Conservation (phyloP, 2,797 vertebrate genomes). For the Smutsia temminckii region DNA sequence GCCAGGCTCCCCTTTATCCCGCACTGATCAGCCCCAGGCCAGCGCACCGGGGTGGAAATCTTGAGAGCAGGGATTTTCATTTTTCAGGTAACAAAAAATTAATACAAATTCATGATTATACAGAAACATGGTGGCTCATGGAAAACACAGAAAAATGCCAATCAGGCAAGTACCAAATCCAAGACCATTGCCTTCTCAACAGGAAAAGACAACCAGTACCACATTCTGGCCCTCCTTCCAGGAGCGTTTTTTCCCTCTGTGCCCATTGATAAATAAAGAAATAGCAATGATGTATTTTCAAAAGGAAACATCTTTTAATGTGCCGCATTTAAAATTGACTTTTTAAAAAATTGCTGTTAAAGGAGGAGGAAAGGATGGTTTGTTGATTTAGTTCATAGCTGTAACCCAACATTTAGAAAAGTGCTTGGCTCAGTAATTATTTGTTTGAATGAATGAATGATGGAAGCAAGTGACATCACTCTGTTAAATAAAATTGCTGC, state of each 20-base stretch:
- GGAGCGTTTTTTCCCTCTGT: not conserved
- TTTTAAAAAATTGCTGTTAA: not conserved
- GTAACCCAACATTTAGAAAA: not conserved
- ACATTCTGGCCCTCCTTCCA: not conserved
- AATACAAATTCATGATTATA: not conserved
- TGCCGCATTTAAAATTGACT: not conserved
- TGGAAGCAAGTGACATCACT: not conserved
- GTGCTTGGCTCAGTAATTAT: not conserved
- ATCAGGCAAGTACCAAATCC: not conserved
- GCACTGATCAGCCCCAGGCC: not conserved
- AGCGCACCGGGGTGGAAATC: not conserved
- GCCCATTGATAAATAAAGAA: conserved; percentile 2
- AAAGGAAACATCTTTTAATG: conserved; percentile 5
- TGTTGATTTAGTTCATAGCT: not conserved
- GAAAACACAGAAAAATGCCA: not conserved
- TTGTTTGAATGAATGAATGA: not conserved
- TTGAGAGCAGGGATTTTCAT: not conserved
- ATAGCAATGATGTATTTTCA: not conserved
- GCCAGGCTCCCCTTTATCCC: not conserved
- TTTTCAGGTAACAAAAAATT: not conserved
- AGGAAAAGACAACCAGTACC: not conserved
- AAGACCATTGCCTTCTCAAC: not conserved
- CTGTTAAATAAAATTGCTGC: not conserved
- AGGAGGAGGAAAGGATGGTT: not conserved
- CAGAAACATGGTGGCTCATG: not conserved